A percentile compares a stretch with the other conserved stretches of the same genome.
These are phyloP conservation scores for Drusus annulatus DNA, from an alignment of 1,140 invertebrate genomes.

Conservation along the genomic window DNA sequence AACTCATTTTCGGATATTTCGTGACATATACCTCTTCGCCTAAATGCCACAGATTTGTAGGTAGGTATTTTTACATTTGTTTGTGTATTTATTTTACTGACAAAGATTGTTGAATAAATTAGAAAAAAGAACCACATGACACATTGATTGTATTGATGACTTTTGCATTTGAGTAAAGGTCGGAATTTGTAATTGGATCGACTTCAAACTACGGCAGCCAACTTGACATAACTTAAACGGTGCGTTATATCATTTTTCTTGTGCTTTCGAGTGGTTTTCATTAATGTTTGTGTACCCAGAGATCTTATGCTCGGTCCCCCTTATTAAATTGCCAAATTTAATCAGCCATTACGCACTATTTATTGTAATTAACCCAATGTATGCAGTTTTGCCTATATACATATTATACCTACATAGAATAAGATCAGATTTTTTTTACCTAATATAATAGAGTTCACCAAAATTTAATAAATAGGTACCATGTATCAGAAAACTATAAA, in stretches of 20 bases:
- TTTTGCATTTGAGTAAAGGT: constrained; percentile 21
- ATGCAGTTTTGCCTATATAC: not conserved
- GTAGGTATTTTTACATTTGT: not conserved
- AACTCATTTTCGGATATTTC: too few species aligned
- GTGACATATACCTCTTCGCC: too few species aligned
- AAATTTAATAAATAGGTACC: too few species aligned
- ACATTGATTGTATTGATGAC: too few species aligned
- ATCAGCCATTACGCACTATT: too few species aligned
- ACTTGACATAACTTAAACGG: constrained; percentile 42
- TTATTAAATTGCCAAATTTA: constrained; percentile 7
- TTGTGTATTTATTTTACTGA: not conserved
- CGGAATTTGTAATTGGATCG: constrained; percentile 54
- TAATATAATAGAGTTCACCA: not conserved
- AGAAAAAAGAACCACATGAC: not conserved
- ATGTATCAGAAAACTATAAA: too few species aligned
- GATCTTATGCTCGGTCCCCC: constrained; percentile 9
- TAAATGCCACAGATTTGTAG: too few species aligned
- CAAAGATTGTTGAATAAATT: not conserved
- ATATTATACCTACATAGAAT: not conserved
- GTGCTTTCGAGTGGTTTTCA: constrained; percentile 54
- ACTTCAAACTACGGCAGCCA: constrained; percentile 55
- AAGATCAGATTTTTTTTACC: not conserved
- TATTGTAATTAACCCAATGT: constrained; percentile 20
- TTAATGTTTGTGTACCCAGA: constrained; percentile 52
- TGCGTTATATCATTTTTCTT: constrained; percentile 52